Base-by-base conservation (phyloP, 2,113 vertebrate genomes). In the rat (Rattus norvegicus) region DNA sequence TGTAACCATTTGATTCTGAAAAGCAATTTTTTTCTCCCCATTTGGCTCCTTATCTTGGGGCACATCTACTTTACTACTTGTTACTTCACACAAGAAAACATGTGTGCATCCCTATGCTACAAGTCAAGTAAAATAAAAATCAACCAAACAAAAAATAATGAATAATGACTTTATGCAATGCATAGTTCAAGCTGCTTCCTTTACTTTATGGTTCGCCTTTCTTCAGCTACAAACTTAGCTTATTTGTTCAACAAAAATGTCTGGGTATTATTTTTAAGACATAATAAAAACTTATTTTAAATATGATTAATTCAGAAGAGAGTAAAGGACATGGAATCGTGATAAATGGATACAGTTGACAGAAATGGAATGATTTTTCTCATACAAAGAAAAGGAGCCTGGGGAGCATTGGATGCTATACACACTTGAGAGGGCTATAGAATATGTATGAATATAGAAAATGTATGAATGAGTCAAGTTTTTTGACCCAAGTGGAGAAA, bases 251-350 rank as follows among this genome's bases (percentile, higher is more conserved):
- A 14, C 83, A 92, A 22, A 69, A 67, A 77, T 88, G 3, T 63
- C 85, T 90, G 43, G 47, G 3, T 54, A 75, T 65, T 88, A 47
- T 80, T 69, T 92, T 9, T 88, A 47, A 84, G 13, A 73, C 1
- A 26, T 47, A 80, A 36, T 73, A 91, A 81, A 93, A 70, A 20
- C 20, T 47, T 49, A 92, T 72, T 83, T 69, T 72, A 91, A 95
- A 83, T 85, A 80, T 70, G 56, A 7, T 36, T 47, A 47, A 10
- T 75, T 88, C 13, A 75, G 67, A 80, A 88, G 56, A 81, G 33
- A 92, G 22, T 59, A 85, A 20, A 88, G 39, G 47, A 90, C 63
- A n/a, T 39, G 20, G 10, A 95, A 91, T n/a, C 16, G 16, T 22
- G 26, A 0, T 20, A 75, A 93, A 13, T 30, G 2, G 20, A n/a